A percentile compares a stretch with the other conserved stretches of the same genome.
Conservation (phyloP, 1,140 invertebrate species). For the Drosophila grimshawi region DNA sequence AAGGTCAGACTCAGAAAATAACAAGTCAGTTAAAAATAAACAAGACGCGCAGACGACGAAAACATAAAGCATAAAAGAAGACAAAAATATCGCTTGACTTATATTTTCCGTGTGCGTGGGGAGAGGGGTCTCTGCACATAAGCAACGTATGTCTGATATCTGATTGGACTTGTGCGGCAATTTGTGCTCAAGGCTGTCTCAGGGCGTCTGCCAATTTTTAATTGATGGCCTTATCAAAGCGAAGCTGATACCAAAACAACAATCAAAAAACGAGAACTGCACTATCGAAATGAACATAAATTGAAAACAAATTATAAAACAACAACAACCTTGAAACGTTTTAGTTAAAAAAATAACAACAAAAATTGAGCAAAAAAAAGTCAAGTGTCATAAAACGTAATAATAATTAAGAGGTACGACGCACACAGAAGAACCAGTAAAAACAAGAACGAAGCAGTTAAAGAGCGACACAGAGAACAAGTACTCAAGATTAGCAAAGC, state of each 20-base stretch:
- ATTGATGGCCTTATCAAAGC: constrained; percentile 26
- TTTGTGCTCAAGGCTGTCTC: not conserved
- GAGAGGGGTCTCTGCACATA: not conserved
- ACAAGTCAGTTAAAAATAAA: constrained; percentile 23
- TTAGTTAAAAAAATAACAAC: constrained; percentile 21
- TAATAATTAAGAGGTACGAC: constrained; percentile 33
- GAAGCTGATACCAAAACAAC: constrained; percentile 62
- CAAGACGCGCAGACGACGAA: not conserved
- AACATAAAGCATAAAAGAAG: not conserved
- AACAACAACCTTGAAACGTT: constrained; percentile 55
- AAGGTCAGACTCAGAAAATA: constrained; percentile 23
- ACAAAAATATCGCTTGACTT: constrained; percentile 8
- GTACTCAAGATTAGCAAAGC: constrained; percentile 7
- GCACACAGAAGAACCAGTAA: constrained; percentile 21
- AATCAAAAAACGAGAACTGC: constrained; percentile 46
- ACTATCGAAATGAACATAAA: constrained; percentile 33
- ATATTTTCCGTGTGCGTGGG: not conserved
- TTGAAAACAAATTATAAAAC: constrained; percentile 20
- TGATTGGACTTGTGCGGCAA: constrained; percentile 14
- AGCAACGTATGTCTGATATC: not conserved
- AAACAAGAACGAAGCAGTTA: constrained; percentile 11
- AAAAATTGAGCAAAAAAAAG: constrained; percentile 24
- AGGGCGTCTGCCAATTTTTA: constrained; percentile 28
- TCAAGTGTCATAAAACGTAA: constrained; percentile 58
- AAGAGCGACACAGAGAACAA: constrained; percentile 2